Base-by-base conservation (phyloP, 2,113 vertebrate species). In the Bostrychus sinensis region DNA sequence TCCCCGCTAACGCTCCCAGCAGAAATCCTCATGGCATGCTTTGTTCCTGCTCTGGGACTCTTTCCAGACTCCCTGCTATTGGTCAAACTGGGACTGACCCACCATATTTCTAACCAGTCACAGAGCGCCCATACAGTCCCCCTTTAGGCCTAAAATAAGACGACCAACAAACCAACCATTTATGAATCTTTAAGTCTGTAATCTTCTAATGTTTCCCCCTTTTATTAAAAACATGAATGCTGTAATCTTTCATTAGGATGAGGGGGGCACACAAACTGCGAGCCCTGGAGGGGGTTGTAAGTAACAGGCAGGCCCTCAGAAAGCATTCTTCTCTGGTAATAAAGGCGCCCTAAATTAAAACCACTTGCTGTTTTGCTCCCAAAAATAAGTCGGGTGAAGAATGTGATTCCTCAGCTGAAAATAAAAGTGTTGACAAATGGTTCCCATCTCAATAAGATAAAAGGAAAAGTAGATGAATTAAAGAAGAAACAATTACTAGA, bases 291-390 rank as follows among this genome's bases (percentile, higher is more conserved):
- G 62, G 69, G 78, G 56, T 37, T 57, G 39, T 70, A 72, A 81
- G 79, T 75, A 82, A 82, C 77, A 64, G 78, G 64, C 77, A 81
- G 69, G 70, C 72, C 67, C 73, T 83, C 66, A 64, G 63, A 84
- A 86, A 86, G 81, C 84, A 87, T 83, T 90, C 79, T 86, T 81
- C 57, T 80, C 81, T 77, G 56, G 62, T 84, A 84, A 89, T 84
- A 87, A 90, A 86, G 75, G 75, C 70, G 26, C 57, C 4, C 13
- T 86, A 89, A 89, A 91, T 90, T 82, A 86, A 85, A 91, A 85
- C 74, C 87, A 88, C 77, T 89, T 54, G 74, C 64, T 77, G 57
- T 74, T 74, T 72, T 57, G 48, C 57, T 73, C 78, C 80, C 72
- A 78, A 88, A 78, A 87, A 78, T 70, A 79, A 81, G 75, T 70